Conservation (phyloP, 2,113 vertebrate genomes). For the Emydura subglobosa region DNA sequence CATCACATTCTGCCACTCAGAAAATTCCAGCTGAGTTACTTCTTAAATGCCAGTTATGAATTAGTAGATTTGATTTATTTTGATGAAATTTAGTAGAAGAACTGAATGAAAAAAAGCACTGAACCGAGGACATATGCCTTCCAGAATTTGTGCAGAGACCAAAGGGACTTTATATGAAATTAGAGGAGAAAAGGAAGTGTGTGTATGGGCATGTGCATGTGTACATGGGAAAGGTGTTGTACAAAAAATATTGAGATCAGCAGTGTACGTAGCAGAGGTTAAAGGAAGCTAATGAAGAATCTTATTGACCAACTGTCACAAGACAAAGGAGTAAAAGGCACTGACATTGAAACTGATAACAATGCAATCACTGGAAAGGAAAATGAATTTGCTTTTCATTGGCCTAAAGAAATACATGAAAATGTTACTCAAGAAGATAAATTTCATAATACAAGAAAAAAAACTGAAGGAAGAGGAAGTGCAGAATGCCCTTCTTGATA, state of each 20-base stretch:
- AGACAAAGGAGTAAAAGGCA: not conserved
- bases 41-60: not conserved
- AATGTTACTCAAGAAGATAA: not conserved
- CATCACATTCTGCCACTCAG: not conserved
- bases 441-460: not conserved
- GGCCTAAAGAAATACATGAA: not conserved
- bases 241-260: not conserved
- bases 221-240: not conserved
- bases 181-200: not conserved
- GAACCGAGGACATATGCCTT: not conserved
- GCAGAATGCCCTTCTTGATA: not conserved
- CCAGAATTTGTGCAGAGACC: not conserved
- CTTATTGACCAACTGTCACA: not conserved
- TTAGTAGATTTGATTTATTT: not conserved
- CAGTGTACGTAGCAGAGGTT: not conserved
- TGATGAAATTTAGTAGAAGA: not conserved
- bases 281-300: not conserved
- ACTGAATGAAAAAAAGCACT: accelerated
- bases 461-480: not conserved
- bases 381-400: not conserved
- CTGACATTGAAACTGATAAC: not conserved
- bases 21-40: not conserved
- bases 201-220: not conserved
- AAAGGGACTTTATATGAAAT: not conserved
- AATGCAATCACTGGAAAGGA: not conserved